These are phyloP conservation scores for Lanistes nyassanus DNA, from an alignment of 1,140 invertebrate genomes.

Conservation along the genomic window DNA sequence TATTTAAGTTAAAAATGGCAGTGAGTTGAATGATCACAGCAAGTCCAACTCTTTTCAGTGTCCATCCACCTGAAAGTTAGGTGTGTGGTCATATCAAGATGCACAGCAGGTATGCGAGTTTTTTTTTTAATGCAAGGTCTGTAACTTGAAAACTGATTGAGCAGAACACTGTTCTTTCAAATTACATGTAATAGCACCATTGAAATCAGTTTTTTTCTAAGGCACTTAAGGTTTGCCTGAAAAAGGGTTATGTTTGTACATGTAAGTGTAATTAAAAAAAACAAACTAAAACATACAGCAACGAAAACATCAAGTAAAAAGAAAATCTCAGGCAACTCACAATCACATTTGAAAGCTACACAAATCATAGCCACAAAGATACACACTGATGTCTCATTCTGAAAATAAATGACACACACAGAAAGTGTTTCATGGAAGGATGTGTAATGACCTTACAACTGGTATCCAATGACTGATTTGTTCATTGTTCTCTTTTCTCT, in stretches of 20 bases:
- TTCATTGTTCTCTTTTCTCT: no score
- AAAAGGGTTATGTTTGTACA: conserved; percentile 8
- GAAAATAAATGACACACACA: no score
- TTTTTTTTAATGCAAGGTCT: not conserved
- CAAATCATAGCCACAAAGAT: conserved; percentile 1
- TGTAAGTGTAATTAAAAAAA: not conserved
- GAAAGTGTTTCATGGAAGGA: no score
- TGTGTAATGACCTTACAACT: no score
- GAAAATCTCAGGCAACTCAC: conserved; percentile 4
- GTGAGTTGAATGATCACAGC: conserved; percentile 26
- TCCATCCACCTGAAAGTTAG: not conserved
- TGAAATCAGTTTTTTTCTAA: conserved; percentile 23
- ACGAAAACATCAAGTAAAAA: not conserved
- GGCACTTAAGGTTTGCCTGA: conserved; percentile 19
- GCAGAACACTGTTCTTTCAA: conserved; percentile 21
- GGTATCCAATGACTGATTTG: no score
- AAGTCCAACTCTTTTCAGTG: not conserved
- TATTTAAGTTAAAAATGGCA: conserved; percentile 19
- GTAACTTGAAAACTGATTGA: conserved; percentile 11
- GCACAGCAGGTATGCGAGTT: not conserved
- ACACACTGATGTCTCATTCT: conserved; percentile 4
- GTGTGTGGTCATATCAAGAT: not conserved
- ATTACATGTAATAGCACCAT: conserved; percentile 19
- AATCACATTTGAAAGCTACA: conserved; percentile 3
- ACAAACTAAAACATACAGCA: conserved; percentile 17